Base-by-base conservation (phyloP, 2,888 invertebrate species). In the Troilus luridus region DNA sequence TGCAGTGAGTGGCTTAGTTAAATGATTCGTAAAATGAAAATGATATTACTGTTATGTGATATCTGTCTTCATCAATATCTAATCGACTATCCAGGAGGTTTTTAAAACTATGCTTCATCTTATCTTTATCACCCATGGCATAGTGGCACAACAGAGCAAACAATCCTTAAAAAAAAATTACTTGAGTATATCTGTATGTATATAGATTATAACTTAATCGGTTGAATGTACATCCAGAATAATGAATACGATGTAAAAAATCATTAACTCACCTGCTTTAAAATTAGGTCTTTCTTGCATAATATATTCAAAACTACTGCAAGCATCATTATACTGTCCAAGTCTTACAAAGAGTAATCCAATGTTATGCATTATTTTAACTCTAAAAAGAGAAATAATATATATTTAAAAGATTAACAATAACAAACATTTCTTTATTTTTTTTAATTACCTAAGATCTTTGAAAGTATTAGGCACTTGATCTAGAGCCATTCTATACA, bases 341-440 rank as follows among this genome's bases (percentile, higher is more conserved):
- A 99, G 98, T 94, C 98, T 97, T 56, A 99, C 98, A 94, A 99
- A 97, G 56, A 99, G 96, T 92, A 99, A 96, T 0, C 98, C 98
- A 93, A 99, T 99, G 94, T 99, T 99, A 94, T 99, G 99, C 96
- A 99, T 98, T 93, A 99, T 98, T 95, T 98, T 98, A 93, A 98
- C 97, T 94, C 98, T 93, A 54, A 94, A 93, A 92, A 41, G 14
- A 92, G 92, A 92, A 91, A 91, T 62, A 5, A 56, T 56, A 56
- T 77, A 7, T 41, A 41, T 41, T 8, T 8, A 72, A 27, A 89
- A 89, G n/a, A 19, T n/a, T 67, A 77, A 77, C 41, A 41, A 41
- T 77, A 41, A 27, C 11, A 90, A 10, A 0, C 12, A 58, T 81
- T 60, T 56, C 72, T 27, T 24, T n/a, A 21, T 56, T 12, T 17